Evolutionary conservation across 37 sponge, comb jelly and placozoan genomes (phyloP).

Genomic region (Halisarca cf. caerulea): DNA sequence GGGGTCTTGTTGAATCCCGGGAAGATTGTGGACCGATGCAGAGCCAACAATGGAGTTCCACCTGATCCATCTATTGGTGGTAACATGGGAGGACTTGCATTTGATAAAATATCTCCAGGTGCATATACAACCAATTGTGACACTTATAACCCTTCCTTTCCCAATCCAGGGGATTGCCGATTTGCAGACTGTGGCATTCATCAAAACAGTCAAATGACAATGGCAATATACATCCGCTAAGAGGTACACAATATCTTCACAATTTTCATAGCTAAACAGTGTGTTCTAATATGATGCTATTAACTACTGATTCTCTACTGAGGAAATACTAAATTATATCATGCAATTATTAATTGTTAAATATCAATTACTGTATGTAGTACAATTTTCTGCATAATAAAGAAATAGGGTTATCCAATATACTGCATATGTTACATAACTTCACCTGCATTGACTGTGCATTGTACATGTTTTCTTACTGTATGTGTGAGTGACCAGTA

Average conservation of each 20-base stretch:
- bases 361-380: too few species aligned
- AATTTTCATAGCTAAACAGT: too few species aligned
- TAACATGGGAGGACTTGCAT: constrained; percentile 5
- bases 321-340: too few species aligned
- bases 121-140: background rate
- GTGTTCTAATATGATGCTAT: too few species aligned
- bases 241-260: background rate
- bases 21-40: constrained; percentile 1
- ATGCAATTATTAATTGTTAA: too few species aligned
- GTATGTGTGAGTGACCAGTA: too few species aligned
- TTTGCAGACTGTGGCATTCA: background rate
- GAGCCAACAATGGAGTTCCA: background rate
- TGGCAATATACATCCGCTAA: constrained; percentile 20
- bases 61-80: background rate
- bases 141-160: background rate
- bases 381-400: too few species aligned
- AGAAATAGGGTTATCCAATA: too few species aligned
- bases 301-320: too few species aligned
- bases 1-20: background rate
- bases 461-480: too few species aligned
- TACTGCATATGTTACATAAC: too few species aligned
- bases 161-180: background rate
- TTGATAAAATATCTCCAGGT: constrained; percentile 8
- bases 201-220: background rate
- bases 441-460: too few species aligned